These are phyloP conservation scores for Pollenia angustigena DNA, from an alignment of 2,888 invertebrate species.

Conservation along the genomic window DNA sequence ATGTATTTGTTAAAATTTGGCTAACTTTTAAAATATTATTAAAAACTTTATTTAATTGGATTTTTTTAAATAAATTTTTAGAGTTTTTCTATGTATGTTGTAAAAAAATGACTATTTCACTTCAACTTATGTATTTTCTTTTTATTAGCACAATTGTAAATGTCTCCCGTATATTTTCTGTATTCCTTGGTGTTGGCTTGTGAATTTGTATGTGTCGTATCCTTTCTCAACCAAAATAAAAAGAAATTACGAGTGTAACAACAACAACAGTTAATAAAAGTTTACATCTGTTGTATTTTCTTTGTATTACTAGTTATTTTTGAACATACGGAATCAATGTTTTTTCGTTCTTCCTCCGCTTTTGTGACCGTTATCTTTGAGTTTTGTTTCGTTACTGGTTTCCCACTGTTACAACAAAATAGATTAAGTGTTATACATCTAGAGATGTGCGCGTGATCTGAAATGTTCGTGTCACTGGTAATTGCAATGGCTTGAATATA, in stretches of 20 bases:
- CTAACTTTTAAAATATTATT: neutral
- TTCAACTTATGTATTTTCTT: constrained; percentile 5
- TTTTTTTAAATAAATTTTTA: constrained; percentile 17
- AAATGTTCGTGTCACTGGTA: too few species aligned
- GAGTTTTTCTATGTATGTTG: neutral
- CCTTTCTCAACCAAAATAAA: constrained; percentile 63
- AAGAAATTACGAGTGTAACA: constrained; percentile 42
- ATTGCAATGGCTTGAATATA: too few species aligned
- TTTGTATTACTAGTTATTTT: constrained; percentile 23
- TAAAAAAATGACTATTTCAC: constrained; percentile 31
- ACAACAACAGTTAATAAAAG: constrained; percentile 52
- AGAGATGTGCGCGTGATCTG: too few species aligned
- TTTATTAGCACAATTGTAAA: constrained; percentile 56
- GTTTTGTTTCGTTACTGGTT: constrained; percentile 53
- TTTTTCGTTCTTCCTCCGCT: constrained; percentile 29
- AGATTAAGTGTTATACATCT: neutral
- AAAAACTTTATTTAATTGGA: neutral
- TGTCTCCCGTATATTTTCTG: constrained; percentile 65
- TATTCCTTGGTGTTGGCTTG: constrained; percentile 50
- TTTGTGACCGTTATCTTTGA: constrained; percentile 60
- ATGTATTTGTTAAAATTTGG: constrained; percentile 2
- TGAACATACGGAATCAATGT: neutral
- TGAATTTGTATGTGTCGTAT: constrained; percentile 60
- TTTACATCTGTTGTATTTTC: constrained; percentile 46
- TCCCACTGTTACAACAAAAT: constrained; percentile 2